Conservation (phyloP, 2,113 vertebrate species). For the Amphiprion percula region DNA sequence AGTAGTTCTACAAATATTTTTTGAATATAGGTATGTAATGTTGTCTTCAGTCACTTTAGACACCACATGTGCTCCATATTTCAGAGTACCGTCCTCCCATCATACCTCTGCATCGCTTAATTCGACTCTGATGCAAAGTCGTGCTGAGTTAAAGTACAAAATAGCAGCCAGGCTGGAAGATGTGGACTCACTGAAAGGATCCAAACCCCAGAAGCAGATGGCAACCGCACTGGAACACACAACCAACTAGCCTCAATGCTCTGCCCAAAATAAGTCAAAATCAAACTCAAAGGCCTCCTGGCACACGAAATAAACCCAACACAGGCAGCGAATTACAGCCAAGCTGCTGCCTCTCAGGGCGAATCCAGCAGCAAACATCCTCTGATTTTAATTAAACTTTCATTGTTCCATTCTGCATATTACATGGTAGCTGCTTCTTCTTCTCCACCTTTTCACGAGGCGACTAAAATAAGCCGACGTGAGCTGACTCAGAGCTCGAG, state of each 20-base stretch:
- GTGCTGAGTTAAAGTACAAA: constrained; percentile 23
- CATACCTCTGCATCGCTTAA: constrained; percentile 56
- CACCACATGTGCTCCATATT: not conserved
- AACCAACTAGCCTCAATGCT: constrained; percentile 35
- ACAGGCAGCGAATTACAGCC: constrained; percentile 29
- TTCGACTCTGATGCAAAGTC: constrained; percentile 50
- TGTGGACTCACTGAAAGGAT: constrained; percentile 47
- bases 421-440: not conserved
- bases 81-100: constrained; percentile 53
- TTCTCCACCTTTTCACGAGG: not conserved
- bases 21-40: no score
- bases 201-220: constrained; percentile 60
- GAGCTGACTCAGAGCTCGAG: constrained; percentile 55
- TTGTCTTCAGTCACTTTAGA: no score
- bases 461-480: constrained; percentile 27
- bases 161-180: constrained; percentile 49
- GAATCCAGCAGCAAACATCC: not conserved
- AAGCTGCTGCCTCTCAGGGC: constrained; percentile 25
- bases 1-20: no score
- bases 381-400: not conserved
- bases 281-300: constrained; percentile 46
- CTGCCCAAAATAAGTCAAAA: constrained; percentile 69
- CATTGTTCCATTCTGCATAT: not conserved
- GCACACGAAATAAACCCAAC: constrained; percentile 63
- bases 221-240: constrained; percentile 72